Percentiles rank a stretch among this genome's conserved stretches.
These are phyloP conservation scores for Trichomycterus rosablanca DNA, from an alignment of 2,113 vertebrate species.

Conservation along the genomic window DNA sequence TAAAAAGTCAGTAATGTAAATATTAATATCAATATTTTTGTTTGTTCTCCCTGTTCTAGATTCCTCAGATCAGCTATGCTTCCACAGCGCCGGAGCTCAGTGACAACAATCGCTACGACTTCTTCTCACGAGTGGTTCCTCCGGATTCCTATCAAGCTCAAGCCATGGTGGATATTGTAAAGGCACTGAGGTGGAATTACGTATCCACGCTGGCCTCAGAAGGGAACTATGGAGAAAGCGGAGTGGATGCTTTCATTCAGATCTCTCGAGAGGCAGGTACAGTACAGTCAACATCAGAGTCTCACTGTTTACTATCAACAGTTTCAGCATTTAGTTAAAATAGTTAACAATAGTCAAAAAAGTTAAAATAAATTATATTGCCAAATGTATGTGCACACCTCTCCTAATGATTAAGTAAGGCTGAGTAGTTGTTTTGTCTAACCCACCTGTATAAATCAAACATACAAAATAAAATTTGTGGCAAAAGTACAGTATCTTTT, in stretches of 20 bases:
- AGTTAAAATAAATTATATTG: too few relatives aligned
- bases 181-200: conserved; percentile 85
- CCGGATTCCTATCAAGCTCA: conserved; percentile 90
- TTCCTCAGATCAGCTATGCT: conserved; percentile 87
- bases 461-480: too few relatives aligned
- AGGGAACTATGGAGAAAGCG: conserved; percentile 87
- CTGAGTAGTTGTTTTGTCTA: too few relatives aligned
- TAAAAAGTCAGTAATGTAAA: too few relatives aligned
- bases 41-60: conserved; percentile 58
- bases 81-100: conserved; percentile 88
- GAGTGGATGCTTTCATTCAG: conserved; percentile 84
- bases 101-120: conserved; percentile 84
- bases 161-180: conserved; percentile 88
- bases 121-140: conserved; percentile 85
- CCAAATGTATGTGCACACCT: too few relatives aligned
- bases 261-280: conserved; percentile 83
- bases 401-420: too few relatives aligned
- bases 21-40: too few relatives aligned
- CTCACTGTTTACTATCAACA: background rate
- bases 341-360: too few relatives aligned
- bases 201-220: conserved; percentile 85
- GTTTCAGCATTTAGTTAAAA: too few relatives aligned
- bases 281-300: conserved; percentile 5
- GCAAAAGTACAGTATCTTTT: too few relatives aligned
- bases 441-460: too few relatives aligned